Conservation (phyloP, 2,888 invertebrate species). For the Lissonota sp. region DNA sequence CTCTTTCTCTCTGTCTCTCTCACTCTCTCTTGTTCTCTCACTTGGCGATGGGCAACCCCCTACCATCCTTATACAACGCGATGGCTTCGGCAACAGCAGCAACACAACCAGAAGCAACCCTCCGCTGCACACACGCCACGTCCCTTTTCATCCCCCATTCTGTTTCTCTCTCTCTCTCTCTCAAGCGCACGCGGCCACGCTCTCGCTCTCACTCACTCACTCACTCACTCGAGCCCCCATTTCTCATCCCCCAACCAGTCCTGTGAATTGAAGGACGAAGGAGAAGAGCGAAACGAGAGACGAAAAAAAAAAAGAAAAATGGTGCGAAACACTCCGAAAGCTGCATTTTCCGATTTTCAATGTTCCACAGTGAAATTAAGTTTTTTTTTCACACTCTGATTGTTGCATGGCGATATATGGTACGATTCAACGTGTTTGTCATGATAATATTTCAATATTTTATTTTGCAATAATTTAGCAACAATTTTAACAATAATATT, state of each 20-base stretch:
- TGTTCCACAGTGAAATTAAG: not conserved
- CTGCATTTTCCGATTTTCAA: constrained; percentile 31
- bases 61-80: constrained; percentile 61
- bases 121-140: constrained; percentile 65
- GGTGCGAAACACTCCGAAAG: constrained; percentile 37
- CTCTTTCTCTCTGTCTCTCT: constrained; percentile 67
- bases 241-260: constrained; percentile 61
- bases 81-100: constrained; percentile 55
- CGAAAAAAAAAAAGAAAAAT: constrained; percentile 58
- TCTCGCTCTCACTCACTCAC: constrained; percentile 42
- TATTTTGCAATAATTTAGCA: too few relatives aligned
- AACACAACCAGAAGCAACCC: constrained; percentile 55
- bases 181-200: constrained; percentile 32
- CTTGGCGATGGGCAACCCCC: too few relatives aligned
- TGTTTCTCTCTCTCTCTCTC: constrained; percentile 65
- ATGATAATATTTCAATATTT: too few relatives aligned
- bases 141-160: constrained; percentile 67
- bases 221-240: constrained; percentile 13
- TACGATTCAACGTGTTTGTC: too few relatives aligned
- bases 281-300: constrained; percentile 53
- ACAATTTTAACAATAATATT: not conserved
- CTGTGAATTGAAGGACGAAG: constrained; percentile 60
- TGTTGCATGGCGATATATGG: not conserved
- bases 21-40: constrained; percentile 48
- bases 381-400: not conserved